Evolutionary conservation across 2,888 invertebrate species (phyloP).

Genomic region (Cotesia congregata): DNA sequence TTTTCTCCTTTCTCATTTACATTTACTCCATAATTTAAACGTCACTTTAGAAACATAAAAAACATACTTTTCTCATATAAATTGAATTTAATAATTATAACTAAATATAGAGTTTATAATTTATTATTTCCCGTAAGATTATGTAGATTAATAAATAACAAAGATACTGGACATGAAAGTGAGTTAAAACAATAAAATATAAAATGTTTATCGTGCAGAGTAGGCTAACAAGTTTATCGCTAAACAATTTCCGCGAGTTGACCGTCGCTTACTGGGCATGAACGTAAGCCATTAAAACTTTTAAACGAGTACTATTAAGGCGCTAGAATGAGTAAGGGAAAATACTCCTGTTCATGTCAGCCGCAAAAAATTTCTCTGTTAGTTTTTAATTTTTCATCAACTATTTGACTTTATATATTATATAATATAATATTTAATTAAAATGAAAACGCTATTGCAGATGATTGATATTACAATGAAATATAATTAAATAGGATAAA

Average conservation of each 20-base stretch:
- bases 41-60: neutral
- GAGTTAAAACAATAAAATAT: neutral
- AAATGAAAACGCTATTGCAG: constrained; percentile 33
- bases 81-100: neutral
- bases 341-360: neutral
- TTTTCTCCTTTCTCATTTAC: neutral
- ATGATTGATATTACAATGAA: neutral
- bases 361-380: neutral
- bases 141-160: neutral
- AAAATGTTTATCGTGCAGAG: neutral
- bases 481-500: neutral
- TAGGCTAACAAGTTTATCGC: neutral
- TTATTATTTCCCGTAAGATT: neutral
- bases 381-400: neutral
- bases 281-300: constrained; percentile 12
- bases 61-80: neutral
- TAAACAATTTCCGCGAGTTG: neutral
- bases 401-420: neutral
- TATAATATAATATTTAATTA: neutral
- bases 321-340: neutral
- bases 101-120: neutral
- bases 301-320: constrained; percentile 10
- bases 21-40: neutral
- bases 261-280: neutral
- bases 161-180: neutral